A percentile compares a stretch with the other conserved stretches of the same genome.
Conservation (phyloP, 2,797 vertebrate genomes). For the Coilia nasus region DNA sequence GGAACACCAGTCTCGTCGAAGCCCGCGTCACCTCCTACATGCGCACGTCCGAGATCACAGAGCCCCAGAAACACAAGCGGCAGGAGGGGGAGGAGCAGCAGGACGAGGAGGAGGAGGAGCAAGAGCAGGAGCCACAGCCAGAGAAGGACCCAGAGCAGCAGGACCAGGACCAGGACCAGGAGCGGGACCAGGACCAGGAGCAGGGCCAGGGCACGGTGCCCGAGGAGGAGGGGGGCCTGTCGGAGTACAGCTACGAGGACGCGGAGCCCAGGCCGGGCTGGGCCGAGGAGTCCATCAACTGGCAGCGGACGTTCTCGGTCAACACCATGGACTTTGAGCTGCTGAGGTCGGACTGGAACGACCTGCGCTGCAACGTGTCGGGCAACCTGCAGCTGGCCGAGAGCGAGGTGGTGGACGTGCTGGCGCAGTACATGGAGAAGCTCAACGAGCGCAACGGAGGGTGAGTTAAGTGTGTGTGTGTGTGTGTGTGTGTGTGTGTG, state of each 20-base stretch:
- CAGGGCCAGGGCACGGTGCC: conserved; percentile 61
- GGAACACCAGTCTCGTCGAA: conserved; percentile 52
- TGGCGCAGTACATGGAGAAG: conserved; percentile 97
- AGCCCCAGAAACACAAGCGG: conserved; percentile 74
- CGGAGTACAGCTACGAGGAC: conserved; percentile 83
- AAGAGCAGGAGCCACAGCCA: conserved; percentile 54
- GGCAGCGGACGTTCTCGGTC: conserved; percentile 97
- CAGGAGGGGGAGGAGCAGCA: conserved; percentile 62
- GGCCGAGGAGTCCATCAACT: conserved; percentile 95
- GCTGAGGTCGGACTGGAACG: conserved; percentile 97
- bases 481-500: conserved; percentile 12
- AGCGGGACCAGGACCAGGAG: conserved; percentile 50
- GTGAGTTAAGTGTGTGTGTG: conserved; percentile 63
- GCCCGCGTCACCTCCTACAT: conserved; percentile 83
- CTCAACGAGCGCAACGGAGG: conserved; percentile 90
- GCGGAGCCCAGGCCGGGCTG: conserved; percentile 84
- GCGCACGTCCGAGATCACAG: conserved; percentile 78
- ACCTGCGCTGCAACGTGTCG: conserved; percentile 95
- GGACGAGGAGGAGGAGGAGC: conserved; percentile 65
- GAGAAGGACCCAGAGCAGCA: conserved; percentile 64
- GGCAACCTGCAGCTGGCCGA: conserved; percentile 95
- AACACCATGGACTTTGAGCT: conserved; percentile 94
- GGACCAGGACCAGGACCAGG: conserved; percentile 29
- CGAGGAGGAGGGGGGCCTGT: conserved; percentile 76
- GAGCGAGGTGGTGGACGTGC: conserved; percentile 91